phyloP scores from a whole-genome alignment of 2,113 vertebrate species.

The Vidua macroura region DNA sequence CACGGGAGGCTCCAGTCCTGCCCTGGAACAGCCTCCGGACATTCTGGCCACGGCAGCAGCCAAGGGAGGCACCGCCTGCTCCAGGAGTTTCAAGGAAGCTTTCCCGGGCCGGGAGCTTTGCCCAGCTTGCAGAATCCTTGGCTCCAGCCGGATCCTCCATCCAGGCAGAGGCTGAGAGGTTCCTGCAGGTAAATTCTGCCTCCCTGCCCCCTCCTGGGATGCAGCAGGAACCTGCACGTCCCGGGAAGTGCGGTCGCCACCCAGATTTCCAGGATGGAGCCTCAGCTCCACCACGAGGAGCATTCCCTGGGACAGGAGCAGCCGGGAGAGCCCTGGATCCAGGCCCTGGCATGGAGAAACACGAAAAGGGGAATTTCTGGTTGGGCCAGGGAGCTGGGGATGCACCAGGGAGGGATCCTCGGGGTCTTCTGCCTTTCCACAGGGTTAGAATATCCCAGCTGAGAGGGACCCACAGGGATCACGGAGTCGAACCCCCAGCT shows the following conservation, averaged over 20 bases:
- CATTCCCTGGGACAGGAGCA: fast-evolving
- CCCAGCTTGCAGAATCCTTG: slow-evolving; percentile 51
- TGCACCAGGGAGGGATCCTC: not conserved
- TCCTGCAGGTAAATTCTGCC: slow-evolving; percentile 41
- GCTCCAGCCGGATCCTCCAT: not conserved
- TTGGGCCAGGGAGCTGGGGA: not conserved
- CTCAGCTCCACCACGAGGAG: slow-evolving; percentile 45
- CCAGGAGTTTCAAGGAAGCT: slow-evolving; percentile 54
- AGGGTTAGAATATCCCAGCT: not conserved
- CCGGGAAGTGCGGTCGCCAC: not conserved
- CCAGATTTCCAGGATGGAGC: not conserved
- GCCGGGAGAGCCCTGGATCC: not conserved
- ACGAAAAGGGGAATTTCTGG: not conserved
- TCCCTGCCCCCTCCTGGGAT: not conserved
- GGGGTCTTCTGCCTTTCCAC: not conserved
- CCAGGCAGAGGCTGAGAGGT: not conserved
- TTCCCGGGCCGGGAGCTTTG: slow-evolving; percentile 10
- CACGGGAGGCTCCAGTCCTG: slow-evolving; percentile 63
- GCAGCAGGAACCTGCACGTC: not conserved
- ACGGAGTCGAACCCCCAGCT: fast-evolving
- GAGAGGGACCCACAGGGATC: not conserved
- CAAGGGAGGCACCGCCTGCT: slow-evolving; percentile 60
- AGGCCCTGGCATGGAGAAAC: not conserved
- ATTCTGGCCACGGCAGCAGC: slow-evolving; percentile 57
- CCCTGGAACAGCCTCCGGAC: slow-evolving; percentile 62